Evolutionary conservation across 2,113 vertebrate species (phyloP), one percentile per base, ranked within the genome.

Genomic region (Strix uralensis): DNA sequence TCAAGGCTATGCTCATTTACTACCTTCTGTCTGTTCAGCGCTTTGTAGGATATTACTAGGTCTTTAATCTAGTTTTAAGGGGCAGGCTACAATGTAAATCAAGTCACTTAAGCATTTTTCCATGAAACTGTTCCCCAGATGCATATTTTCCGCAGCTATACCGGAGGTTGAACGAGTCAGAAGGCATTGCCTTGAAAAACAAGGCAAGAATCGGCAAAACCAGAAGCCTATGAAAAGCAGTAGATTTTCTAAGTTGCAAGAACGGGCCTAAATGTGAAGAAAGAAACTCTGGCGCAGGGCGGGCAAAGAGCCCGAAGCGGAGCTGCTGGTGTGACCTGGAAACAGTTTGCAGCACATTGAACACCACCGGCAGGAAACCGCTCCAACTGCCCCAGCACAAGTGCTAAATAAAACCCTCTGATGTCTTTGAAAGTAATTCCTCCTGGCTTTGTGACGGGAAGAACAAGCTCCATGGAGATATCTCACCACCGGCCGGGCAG

Each of bases 211-310:
- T 2, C 8, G 19, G 49, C 42, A 18, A 69, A 81, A 3, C 2
- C 58, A 19, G 73, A 47, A 25, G 61, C 29, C 52, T 11, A 5
- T 10, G 3, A 11, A 23, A 59, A 55, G 23, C 8, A 2, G 47
- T 3, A 7, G 36, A 36, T 49, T 19, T 54, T 58, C n/a, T 27
- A 19, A 22, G 29, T 12, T 3, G 5, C 49, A 26, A 59, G 55
- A 54, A 7, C 0, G 51, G 4, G 0, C 6, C 13, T 61, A 22
- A 49, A 34, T 2, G 30, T 12, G 44, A 8, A 25, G 17, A 11
- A 11, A 6, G 54, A 23, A 83, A 57, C 34, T 74, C 1, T 20
- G 34, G 58, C 11, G 4, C 54, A 54, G 57, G 83, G 54, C 0
- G 34, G 70, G 69, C 59, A 15, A 58, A 55, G 77, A 44, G 81